Base-by-base conservation (phyloP, 2,113 vertebrate species). In the Peromyscus californicus region DNA sequence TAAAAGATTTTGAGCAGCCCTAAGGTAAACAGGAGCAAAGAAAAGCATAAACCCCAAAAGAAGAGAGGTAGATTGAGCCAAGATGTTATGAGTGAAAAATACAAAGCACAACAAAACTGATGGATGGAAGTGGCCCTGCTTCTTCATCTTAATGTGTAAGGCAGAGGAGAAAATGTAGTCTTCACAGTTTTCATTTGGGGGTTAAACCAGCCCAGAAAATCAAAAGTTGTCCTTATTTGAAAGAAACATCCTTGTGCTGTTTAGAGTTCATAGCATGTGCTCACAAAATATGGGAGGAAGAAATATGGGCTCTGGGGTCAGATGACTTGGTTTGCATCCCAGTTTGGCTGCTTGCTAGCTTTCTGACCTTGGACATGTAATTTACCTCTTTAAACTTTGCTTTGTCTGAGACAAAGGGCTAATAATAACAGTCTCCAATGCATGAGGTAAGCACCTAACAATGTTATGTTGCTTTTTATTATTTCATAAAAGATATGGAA, bases 401-500 rank as follows among this genome's bases (percentile, higher is more conserved):
- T 95, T 95, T 57, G 26, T 83, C 75, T 65, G 63, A 86, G 65
- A 91, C 39, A 93, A 87, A 33, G 29, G 36, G 11, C 63, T 67
- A 85, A 85, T 89, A 70, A 69, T 80, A 94, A 90, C 54, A 21
- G 33, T 87, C 65, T 89, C 51, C 87, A 93, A 88, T 90, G 65
- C 11, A 78, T 39, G 80, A 61, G 59, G 76, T 82, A 97, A 93
- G 65, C 59, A 80, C 31, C 78, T 93, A 93, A 80, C 70, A 70
- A 51, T 83, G 82, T 89, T 59, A 86, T 79, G n/a, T 95, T 94
- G n/a, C 72, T 59, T 67, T 84, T 95, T 91, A 74, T 76, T 93
- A 85, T 95, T 94, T 97, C 79, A 61, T 3, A 74, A 95, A 93
- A 63, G 88, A 67, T n/a, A 33, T 84, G 67, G 72, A 91, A 82